A percentile compares a stretch with the other conserved stretches of the same genome.
Conservation (phyloP, 2,888 invertebrate genomes). For the Ischnura elegans region DNA sequence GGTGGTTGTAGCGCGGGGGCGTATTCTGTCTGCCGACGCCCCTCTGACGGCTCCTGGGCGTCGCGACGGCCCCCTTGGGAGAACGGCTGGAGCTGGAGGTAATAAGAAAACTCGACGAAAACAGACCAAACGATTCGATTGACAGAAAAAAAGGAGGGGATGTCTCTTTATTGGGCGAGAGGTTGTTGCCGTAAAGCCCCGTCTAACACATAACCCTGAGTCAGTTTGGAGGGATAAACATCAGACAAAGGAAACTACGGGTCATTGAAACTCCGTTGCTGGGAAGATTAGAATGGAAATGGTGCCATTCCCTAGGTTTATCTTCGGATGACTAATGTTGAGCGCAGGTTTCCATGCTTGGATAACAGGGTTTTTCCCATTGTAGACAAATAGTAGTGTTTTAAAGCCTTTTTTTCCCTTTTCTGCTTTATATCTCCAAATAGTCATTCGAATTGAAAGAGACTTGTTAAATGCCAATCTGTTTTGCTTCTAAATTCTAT, state of each 20-base stretch:
- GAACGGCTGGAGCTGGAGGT: constrained; percentile 54
- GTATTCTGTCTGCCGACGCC: constrained; percentile 53
- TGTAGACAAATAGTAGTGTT: neutral
- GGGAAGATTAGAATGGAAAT: constrained; percentile 59
- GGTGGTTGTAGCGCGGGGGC: neutral
- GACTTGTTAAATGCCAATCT: no score
- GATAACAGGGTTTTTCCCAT: neutral
- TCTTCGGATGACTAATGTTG: constrained; percentile 43
- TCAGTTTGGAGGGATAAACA: constrained; percentile 60
- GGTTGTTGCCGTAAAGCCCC: constrained; percentile 56
- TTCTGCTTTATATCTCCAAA: neutral
- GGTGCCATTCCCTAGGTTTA: constrained; percentile 28
- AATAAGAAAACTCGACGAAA: constrained; percentile 66
- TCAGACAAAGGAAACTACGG: constrained; percentile 64
- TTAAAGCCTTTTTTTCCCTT: neutral
- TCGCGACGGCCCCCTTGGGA: constrained; percentile 65
- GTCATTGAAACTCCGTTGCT: constrained; percentile 63
- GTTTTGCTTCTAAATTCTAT: no score
- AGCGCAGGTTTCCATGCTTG: constrained; percentile 46
- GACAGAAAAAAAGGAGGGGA: constrained; percentile 65
- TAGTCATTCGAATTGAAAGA: neutral
- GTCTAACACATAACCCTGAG: constrained; percentile 63
- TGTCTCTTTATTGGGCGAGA: constrained; percentile 63
- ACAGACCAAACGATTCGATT: constrained; percentile 66
- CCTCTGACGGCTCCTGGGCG: constrained; percentile 64